A percentile compares a stretch with the other conserved stretches of the same genome.
These are phyloP conservation scores for Apamea anceps DNA, from an alignment of 2,888 invertebrate species.

Conservation along the genomic window DNA sequence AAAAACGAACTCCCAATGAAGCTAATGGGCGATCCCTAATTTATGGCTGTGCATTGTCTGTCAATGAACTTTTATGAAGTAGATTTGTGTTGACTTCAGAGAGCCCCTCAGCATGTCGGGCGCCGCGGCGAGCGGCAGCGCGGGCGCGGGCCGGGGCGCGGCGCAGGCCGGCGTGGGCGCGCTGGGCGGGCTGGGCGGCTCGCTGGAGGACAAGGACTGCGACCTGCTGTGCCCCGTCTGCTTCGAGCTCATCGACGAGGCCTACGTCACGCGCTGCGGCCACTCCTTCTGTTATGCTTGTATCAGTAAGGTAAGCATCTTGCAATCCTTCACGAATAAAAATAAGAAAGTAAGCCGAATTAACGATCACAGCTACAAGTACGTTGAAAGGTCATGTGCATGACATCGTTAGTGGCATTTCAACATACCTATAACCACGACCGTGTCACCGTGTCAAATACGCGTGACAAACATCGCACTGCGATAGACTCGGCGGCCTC, in stretches of 20 bases:
- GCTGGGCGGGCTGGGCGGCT: conserved; percentile 91
- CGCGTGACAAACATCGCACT: too few relatives aligned
- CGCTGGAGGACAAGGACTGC: conserved; percentile 92
- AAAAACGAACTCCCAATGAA: too few relatives aligned
- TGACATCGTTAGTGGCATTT: too few relatives aligned
- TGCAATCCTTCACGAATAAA: neutral
- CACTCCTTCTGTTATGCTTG: conserved; percentile 97
- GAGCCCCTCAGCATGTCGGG: conserved; percentile 54
- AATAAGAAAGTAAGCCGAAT: too few relatives aligned
- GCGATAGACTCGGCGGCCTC: neutral
- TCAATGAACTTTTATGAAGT: neutral
- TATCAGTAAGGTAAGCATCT: conserved; percentile 90
- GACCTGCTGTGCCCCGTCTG: conserved; percentile 94
- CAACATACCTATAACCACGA: too few relatives aligned
- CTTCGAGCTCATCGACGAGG: conserved; percentile 96
- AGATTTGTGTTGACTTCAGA: neutral
- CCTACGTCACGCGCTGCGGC: conserved; percentile 97
- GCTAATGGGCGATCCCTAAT: too few relatives aligned
- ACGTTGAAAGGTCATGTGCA: too few relatives aligned
- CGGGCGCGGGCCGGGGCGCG: conserved; percentile 74
- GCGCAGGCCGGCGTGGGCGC: conserved; percentile 70
- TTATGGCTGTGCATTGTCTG: too few relatives aligned
- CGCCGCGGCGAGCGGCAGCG: conserved; percentile 80
- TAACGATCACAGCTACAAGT: neutral
- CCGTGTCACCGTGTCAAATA: too few relatives aligned